These are phyloP conservation scores for Phoeniculus purpureus DNA, from an alignment of 2,797 vertebrate species.

Conservation along the genomic window DNA sequence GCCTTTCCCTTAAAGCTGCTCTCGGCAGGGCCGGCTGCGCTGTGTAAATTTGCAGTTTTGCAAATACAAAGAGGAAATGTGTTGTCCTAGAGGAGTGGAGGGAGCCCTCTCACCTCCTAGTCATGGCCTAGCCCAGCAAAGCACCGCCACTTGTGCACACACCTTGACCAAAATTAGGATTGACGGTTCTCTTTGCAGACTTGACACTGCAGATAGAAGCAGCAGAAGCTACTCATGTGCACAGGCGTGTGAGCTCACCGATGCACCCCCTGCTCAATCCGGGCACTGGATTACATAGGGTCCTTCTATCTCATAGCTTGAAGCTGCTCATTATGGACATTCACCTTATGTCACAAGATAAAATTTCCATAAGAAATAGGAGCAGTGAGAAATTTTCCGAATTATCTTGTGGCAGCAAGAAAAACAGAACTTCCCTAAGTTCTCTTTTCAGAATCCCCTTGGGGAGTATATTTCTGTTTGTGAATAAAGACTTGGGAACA, in stretches of 20 bases:
- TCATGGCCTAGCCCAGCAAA: not conserved
- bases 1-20: not conserved
- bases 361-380: not conserved
- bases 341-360: not conserved
- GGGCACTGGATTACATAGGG: not conserved
- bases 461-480: constrained; percentile 29
- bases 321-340: not conserved
- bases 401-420: not conserved
- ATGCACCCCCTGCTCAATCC: rapidly evolving
- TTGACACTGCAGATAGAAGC: not conserved
- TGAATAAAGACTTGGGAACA: constrained; percentile 24
- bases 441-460: not conserved
- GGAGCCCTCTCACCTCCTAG: not conserved
- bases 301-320: not conserved
- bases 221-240: not conserved
- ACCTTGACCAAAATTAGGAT: not conserved
- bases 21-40: not conserved
- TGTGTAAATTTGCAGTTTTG: not conserved
- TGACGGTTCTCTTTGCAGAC: not conserved
- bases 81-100: not conserved
- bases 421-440: not conserved
- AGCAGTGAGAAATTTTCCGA: not conserved
- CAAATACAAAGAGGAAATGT: not conserved
- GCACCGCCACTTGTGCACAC: not conserved
- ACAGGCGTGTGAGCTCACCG: rapidly evolving